phyloP scores from a whole-genome alignment of 2,888 invertebrate species.

The Pandemis corylana region DNA sequence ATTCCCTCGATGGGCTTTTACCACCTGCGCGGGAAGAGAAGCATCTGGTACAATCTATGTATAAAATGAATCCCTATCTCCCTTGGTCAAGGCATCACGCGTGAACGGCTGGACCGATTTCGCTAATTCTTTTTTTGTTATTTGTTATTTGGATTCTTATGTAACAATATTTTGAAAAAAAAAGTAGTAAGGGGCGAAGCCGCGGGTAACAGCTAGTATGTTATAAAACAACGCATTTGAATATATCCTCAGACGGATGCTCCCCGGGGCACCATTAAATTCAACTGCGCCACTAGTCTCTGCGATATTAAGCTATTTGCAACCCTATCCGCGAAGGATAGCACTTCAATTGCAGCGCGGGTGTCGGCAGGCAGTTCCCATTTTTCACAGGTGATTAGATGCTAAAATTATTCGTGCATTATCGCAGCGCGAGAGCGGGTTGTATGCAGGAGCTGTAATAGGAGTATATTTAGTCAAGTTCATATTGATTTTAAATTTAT shows the following conservation, averaged over 20 bases:
- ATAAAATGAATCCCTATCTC: too few species aligned
- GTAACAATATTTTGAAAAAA: too few species aligned
- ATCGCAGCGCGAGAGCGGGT: constrained; percentile 13
- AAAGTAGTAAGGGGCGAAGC: too few species aligned
- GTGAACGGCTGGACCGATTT: too few species aligned
- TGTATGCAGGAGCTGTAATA: constrained; percentile 18
- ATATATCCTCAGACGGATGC: constrained; percentile 33
- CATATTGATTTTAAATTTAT: not conserved
- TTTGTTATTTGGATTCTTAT: too few species aligned
- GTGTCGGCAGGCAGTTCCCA: constrained; percentile 11
- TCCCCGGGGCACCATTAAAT: constrained; percentile 34
- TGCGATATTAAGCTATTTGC: constrained; percentile 7
- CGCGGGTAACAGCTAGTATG: too few species aligned
- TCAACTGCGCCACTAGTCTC: constrained; percentile 24
- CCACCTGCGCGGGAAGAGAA: too few species aligned
- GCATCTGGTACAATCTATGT: too few species aligned
- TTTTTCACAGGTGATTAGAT: constrained; percentile 41
- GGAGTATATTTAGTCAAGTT: constrained; percentile 18
- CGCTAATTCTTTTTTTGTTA: too few species aligned
- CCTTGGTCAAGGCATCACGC: too few species aligned
- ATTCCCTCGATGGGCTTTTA: too few species aligned
- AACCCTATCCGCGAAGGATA: constrained; percentile 10
- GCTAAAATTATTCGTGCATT: constrained; percentile 40
- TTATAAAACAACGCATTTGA: constrained; percentile 25
- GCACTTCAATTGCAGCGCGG: constrained; percentile 13